Evolutionary conservation across 2,113 vertebrate genomes (phyloP).

Genomic region (Zonotrichia leucophrys): DNA sequence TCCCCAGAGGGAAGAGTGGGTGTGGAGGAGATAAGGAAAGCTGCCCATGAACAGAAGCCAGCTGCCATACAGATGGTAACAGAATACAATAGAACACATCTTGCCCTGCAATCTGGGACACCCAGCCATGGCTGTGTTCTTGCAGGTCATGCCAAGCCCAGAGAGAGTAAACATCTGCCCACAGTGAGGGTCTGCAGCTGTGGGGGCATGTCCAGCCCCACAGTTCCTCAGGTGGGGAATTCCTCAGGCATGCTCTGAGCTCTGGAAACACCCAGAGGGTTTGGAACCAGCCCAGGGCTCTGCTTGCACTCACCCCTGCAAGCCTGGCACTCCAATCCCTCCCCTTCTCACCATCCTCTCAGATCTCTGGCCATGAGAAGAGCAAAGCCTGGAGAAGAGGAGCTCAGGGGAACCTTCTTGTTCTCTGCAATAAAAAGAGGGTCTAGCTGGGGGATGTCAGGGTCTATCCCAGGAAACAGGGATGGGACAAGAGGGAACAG

Average conservation of each 20-base stretch:
- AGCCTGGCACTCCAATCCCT: background rate
- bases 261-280: background rate
- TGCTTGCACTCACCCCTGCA: background rate
- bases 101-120: too few species aligned
- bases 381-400: background rate
- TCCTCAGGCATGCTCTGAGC: background rate
- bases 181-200: background rate
- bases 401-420: background rate
- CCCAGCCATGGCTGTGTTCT: background rate
- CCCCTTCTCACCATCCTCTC: background rate
- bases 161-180: background rate
- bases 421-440: background rate
- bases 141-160: background rate
- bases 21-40: too few species aligned
- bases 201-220: background rate
- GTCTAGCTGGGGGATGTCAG: rapidly evolving
- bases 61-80: too few species aligned
- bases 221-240: background rate
- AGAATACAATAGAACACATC: too few species aligned
- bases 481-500: background rate
- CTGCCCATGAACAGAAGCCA: too few species aligned
- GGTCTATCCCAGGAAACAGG: background rate
- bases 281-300: background rate
- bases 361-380: background rate
- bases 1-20: too few species aligned